phyloP scores from a whole-genome alignment of 2,888 invertebrate species.

The Magallana nippona region DNA sequence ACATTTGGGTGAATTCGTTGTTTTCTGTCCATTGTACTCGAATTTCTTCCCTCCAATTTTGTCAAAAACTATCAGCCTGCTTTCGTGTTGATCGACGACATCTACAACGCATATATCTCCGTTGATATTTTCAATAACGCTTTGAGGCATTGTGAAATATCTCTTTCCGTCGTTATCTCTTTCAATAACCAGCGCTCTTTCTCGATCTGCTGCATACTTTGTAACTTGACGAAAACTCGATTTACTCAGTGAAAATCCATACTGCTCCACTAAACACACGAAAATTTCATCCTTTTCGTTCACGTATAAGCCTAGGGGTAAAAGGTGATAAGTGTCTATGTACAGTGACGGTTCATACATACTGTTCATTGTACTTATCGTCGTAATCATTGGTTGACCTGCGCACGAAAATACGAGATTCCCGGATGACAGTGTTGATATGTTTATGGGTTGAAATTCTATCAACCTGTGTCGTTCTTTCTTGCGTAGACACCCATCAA shows the following conservation, averaged over 20 bases:
- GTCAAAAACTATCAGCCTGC: constrained; percentile 23
- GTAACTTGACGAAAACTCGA: constrained; percentile 33
- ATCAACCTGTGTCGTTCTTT: neutral
- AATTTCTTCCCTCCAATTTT: neutral
- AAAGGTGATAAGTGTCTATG: neutral
- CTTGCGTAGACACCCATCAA: neutral
- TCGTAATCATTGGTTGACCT: constrained; percentile 16
- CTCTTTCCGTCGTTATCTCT: neutral
- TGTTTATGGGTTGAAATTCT: constrained; percentile 33
- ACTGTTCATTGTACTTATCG: neutral
- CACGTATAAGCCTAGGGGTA: constrained; percentile 33
- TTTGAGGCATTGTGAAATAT: constrained; percentile 36
- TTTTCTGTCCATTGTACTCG: constrained; percentile 21
- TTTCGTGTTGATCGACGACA: constrained; percentile 11
- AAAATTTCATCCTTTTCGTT: constrained; percentile 31
- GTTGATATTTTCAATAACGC: constrained; percentile 34
- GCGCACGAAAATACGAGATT: constrained; percentile 25
- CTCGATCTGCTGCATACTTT: constrained; percentile 13
- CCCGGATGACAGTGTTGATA: constrained; percentile 1
- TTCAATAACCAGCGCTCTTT: constrained; percentile 24
- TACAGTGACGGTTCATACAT: neutral
- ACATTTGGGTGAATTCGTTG: constrained; percentile 7
- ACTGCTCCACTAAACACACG: constrained; percentile 35
- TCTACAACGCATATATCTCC: constrained; percentile 39
- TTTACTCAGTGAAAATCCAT: neutral